Conservation (phyloP, 2,797 vertebrate species). For the Lithobates sylvaticus region DNA sequence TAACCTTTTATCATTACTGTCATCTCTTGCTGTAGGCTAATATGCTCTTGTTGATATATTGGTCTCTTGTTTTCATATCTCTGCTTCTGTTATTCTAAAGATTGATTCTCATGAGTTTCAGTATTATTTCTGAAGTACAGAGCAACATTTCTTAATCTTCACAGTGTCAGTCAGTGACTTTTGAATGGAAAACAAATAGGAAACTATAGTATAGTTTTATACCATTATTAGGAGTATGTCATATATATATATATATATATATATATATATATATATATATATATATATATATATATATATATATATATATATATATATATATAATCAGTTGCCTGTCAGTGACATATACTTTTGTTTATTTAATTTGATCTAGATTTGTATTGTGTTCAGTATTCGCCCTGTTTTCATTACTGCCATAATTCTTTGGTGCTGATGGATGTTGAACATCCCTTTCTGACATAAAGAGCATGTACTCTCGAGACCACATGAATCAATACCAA, state of each 20-base stretch:
- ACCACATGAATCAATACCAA: constrained; percentile 72
- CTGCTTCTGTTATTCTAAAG: constrained; percentile 55
- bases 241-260: too few relatives aligned
- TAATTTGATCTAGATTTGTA: constrained; percentile 66
- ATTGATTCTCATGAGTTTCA: constrained; percentile 54
- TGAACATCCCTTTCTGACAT: constrained; percentile 71
- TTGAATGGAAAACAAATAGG: constrained; percentile 60
- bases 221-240: constrained; percentile 58
- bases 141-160: constrained; percentile 57
- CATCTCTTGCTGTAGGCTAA: constrained; percentile 57
- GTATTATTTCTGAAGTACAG: constrained; percentile 55
- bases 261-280: too few relatives aligned
- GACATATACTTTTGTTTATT: constrained; percentile 58
- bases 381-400: constrained; percentile 66
- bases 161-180: constrained; percentile 58
- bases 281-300: too few relatives aligned
- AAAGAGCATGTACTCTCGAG: constrained; percentile 71
- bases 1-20: constrained; percentile 59
- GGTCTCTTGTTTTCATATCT: constrained; percentile 64
- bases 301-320: constrained; percentile 33
- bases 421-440: constrained; percentile 70
- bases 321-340: constrained; percentile 60
- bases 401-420: constrained; percentile 69
- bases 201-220: constrained; percentile 34
- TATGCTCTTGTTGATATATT: constrained; percentile 63